Base-by-base conservation (phyloP, 2,113 vertebrate species). In the Paedocypris sp. region DNA sequence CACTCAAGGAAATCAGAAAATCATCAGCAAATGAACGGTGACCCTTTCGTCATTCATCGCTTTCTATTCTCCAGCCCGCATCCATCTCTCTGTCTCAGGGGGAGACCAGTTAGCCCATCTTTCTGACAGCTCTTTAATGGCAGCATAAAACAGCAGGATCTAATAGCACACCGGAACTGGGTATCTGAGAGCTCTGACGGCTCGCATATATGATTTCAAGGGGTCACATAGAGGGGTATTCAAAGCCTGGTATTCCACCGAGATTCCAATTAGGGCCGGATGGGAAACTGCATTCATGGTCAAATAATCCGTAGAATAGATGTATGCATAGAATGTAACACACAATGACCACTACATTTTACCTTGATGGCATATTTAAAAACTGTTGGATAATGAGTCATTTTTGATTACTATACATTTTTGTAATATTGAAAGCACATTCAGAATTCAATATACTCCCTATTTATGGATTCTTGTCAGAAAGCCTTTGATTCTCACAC, bases 81-180 rank as follows among this genome's bases (percentile, higher is more conserved):
- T 38, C 62, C 32, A 39, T 41, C 43, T 42, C 36, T 53, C 28
- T 25, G 26, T 23, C 43, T 70, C 49, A 4, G 6, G 39, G 25
- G 32, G 25, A 54, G 42, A 38, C 22, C 12, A 16, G 15, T 54
- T 56, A 62, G 56, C 42, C 51, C 49, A 60, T 65, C 48, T 35
- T 50, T 53, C 45, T 49, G 57, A 56, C 57, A 45, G 62, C 42
- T 47, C 29, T 35, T 57, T 66, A 70, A 70, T 57, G 45, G 63
- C 31, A 16, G 25, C 50, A 70, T 62, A 61, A 61, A 70, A 35
- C 33, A 62, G 28, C 38, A 61, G 43, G 28, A 46, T 43, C n/a
- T 43, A 60, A 18, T 51, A 58, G 51, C 64, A 19, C 35, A 28
- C 15, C 12, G 23, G 32, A 33, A 38, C 23, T 39, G 26, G 49